Conservation (phyloP, 2,797 vertebrate genomes). For the Myiotriccus ornatus region DNA sequence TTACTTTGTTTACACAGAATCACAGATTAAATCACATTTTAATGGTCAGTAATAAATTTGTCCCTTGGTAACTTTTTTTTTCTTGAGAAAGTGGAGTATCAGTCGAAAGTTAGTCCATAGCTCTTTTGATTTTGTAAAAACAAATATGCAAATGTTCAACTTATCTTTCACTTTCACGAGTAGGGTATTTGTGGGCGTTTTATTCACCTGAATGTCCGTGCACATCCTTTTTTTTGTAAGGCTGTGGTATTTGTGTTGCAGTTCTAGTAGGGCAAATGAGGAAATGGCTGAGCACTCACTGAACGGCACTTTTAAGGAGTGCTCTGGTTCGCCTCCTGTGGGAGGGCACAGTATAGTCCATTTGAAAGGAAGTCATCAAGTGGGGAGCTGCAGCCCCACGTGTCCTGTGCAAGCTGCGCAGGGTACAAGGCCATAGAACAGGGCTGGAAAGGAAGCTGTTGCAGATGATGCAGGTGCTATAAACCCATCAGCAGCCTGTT, state of each 20-base stretch:
- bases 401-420: neutral
- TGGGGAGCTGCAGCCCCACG: no score
- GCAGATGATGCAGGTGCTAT: neutral
- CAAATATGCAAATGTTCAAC: neutral
- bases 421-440: neutral
- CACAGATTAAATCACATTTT: neutral
- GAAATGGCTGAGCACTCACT: neutral
- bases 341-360: neutral
- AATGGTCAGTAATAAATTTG: neutral
- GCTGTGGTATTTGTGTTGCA: neutral
- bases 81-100: neutral
- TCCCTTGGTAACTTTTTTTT: neutral
- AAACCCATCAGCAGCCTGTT: neutral
- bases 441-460: neutral
- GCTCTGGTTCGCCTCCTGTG: neutral
- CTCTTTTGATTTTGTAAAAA: neutral
- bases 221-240: neutral
- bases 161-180: neutral
- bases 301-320: neutral
- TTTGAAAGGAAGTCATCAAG: neutral
- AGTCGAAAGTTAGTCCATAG: neutral
- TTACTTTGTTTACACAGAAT: neutral
- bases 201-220: neutral
- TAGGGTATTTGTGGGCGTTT: accelerated
- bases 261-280: neutral